Evolutionary conservation across 2,888 invertebrate species (phyloP), one percentile per base, ranked within the genome.

Genomic region (Xanthorhoe designata): DNA sequence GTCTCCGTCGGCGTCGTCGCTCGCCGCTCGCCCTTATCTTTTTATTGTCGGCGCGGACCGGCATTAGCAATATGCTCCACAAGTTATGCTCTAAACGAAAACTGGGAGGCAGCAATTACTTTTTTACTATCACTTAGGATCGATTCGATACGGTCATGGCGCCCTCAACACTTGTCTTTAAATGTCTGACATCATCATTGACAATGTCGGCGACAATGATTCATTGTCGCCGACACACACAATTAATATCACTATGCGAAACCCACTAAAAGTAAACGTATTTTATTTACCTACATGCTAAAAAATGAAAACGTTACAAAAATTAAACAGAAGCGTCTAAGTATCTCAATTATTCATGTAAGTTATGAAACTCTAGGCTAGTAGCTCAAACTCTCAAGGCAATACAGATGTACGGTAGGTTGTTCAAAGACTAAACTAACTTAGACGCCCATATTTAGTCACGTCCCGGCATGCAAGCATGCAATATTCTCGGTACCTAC

Each of bases 61-160:
- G 78, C 87, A 85, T 88, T 86, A 87, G 85, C 86, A 86, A 86
- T 86, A 87, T 86, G 85, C 85, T 83, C 68, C 81, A 77, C 76
- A 78, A 86, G 80, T 88, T 85, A 87, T 78, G 75, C 78, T 74
- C 76, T 78, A 70, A 82, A 80, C 79, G 77, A 80, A 82, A 80
- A 79, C 78, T 81, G 74, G 69, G 78, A 78, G 75, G 68, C 66
- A 69, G 69, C 73, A 78, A 79, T 80, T 75, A 75, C 77, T 78
- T 77, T 81, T 82, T 79, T 78, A 75, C 73, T 68, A 55, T 74
- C 59, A 63, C 42, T 55, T 38, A 24, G 57, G 57, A 69, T 75
- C 69, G 64, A 76, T 76, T 70, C 68, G 67, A 70, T 50, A 71
- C 61, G 63, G 47, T 47, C 47, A 47, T 17, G 17, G 17, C 13